Percentiles rank a stretch among this genome's conserved stretches.
phyloP scores from a whole-genome alignment of 2,797 vertebrate genomes.

The Columba guinea region DNA sequence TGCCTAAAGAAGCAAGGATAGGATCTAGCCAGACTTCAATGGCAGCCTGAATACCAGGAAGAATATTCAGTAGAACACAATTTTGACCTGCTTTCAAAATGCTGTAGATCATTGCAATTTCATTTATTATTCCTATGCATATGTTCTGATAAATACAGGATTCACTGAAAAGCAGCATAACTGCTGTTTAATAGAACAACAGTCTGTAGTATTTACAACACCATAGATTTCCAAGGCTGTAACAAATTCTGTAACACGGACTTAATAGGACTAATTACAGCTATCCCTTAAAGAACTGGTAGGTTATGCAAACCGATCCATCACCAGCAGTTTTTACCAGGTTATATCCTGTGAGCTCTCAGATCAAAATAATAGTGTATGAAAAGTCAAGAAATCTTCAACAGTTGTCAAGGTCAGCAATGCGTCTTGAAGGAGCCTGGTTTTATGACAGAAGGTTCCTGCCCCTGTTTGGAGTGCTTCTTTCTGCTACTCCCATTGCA shows the following conservation, averaged over 20 bases:
- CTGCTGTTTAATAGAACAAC: background rate
- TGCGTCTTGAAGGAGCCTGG: background rate
- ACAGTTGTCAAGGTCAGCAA: background rate
- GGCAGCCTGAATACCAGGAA: background rate
- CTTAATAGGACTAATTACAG: background rate
- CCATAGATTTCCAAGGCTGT: background rate
- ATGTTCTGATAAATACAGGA: background rate
- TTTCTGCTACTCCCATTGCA: background rate
- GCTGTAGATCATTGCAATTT: background rate
- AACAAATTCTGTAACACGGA: background rate
- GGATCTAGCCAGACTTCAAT: background rate
- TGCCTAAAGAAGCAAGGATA: background rate
- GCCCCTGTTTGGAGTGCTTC: background rate
- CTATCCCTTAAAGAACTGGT: background rate
- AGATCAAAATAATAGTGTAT: background rate
- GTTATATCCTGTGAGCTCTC: background rate
- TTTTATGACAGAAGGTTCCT: background rate
- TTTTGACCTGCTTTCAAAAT: background rate
- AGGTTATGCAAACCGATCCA: background rate
- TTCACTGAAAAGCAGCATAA: background rate
- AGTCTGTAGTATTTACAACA: background rate
- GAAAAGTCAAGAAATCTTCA: background rate
- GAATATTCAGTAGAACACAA: background rate
- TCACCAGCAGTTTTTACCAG: background rate
- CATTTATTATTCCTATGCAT: background rate